Conservation (phyloP, 2,797 vertebrate species). For the Melanotaenia parkinsoni region DNA sequence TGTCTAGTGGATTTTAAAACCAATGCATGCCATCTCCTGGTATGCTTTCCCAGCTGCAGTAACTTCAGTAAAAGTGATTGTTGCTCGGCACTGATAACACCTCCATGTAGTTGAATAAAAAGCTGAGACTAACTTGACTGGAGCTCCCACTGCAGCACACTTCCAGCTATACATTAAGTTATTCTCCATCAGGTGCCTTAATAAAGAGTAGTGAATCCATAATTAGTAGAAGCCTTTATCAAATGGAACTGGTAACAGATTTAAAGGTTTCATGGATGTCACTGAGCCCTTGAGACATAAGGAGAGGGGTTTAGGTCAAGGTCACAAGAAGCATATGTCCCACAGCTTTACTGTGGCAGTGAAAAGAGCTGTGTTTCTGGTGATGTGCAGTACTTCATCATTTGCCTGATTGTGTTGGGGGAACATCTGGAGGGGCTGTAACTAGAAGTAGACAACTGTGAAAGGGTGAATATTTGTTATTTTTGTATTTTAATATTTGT, state of each 20-base stretch:
- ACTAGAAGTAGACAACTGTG: conserved; percentile 81
- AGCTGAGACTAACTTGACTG: too few relatives aligned
- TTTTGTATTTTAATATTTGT: conserved; percentile 78
- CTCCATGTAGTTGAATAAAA: too few relatives aligned
- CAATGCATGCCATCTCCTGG: too few relatives aligned
- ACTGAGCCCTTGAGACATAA: conserved; percentile 64
- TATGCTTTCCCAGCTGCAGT: too few relatives aligned
- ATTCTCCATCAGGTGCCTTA: conserved; percentile 60
- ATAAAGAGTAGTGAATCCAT: conserved; percentile 56
- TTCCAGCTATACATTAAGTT: too few relatives aligned
- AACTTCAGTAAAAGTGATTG: background rate
- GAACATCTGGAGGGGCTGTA: conserved; percentile 36
- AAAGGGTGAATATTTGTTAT: conserved; percentile 83
- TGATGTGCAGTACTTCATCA: conserved; percentile 37
- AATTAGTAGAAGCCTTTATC: conserved; percentile 72
- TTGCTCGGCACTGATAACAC: too few relatives aligned
- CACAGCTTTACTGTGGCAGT: conserved; percentile 69
- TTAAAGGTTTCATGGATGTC: conserved; percentile 69
- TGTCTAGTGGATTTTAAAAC: too few relatives aligned
- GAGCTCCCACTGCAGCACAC: too few relatives aligned
- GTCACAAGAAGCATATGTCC: conserved; percentile 73
- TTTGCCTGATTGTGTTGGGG: conserved; percentile 32
- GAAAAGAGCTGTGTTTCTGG: conserved; percentile 72
- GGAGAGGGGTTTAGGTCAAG: conserved; percentile 71
- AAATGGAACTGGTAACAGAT: conserved; percentile 69